Evolutionary conservation across 2,888 invertebrate genomes (phyloP).

Genomic region (Drymonia ruficornis): DNA sequence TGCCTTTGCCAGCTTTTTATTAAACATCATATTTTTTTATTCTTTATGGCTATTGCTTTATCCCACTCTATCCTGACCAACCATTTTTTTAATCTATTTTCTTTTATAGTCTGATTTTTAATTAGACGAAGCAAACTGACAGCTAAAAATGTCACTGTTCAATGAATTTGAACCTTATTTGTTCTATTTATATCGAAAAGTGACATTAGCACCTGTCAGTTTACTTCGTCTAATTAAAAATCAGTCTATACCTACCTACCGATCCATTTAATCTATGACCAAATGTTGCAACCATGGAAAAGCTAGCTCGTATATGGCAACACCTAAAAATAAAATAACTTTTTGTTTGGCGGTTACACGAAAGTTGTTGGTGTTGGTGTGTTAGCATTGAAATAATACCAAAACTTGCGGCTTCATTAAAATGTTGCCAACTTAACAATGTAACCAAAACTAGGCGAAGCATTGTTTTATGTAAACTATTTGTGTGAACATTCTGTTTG

Average conservation of each 20-base stretch:
- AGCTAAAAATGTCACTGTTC: too few relatives aligned
- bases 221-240: too few relatives aligned
- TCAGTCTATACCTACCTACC: background rate
- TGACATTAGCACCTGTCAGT: too few relatives aligned
- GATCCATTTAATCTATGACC: background rate
- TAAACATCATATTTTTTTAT: too few relatives aligned
- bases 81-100: too few relatives aligned
- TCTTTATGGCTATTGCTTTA: too few relatives aligned
- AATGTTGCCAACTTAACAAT: slow-evolving; percentile 1
- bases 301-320: background rate
- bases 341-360: background rate
- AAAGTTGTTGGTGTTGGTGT: background rate
- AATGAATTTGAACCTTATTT: too few relatives aligned
- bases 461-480: background rate
- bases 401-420: slow-evolving; percentile 3
- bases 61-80: too few relatives aligned
- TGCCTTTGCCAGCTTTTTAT: too few relatives aligned
- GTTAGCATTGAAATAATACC: slow-evolving; percentile 1
- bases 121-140: too few relatives aligned
- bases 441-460: slow-evolving; percentile 5
- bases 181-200: too few relatives aligned
- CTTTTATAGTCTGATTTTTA: too few relatives aligned
- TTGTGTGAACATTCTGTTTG: background rate
- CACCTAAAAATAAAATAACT: background rate
- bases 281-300: background rate